Conservation (phyloP, 2,888 invertebrate species). For the Nomada goodeniana region DNA sequence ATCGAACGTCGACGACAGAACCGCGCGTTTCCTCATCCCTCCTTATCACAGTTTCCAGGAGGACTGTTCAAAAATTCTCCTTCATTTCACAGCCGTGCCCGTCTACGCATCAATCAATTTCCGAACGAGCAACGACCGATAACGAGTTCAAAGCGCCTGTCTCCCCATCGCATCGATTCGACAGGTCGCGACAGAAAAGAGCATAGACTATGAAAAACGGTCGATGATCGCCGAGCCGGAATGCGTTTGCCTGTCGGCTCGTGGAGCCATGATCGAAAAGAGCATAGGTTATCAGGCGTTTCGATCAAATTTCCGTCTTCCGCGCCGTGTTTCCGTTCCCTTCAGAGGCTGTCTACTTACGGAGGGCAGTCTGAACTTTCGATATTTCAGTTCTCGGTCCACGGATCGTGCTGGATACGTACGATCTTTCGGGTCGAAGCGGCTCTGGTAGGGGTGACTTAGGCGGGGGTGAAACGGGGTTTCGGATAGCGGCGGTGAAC, state of each 20-base stretch:
- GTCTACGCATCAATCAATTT: slow-evolving; percentile 32
- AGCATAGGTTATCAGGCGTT: slow-evolving; percentile 71
- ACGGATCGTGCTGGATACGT: slow-evolving; percentile 30
- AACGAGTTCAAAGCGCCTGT: slow-evolving; percentile 38
- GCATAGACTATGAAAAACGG: slow-evolving; percentile 61
- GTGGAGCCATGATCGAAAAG: slow-evolving; percentile 61
- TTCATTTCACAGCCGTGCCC: background rate
- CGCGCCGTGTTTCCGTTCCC: slow-evolving; percentile 28
- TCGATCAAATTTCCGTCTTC: slow-evolving; percentile 67
- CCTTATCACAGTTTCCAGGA: background rate
- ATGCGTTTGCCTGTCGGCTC: slow-evolving; percentile 56
- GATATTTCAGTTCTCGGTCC: slow-evolving; percentile 22
- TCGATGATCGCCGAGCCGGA: slow-evolving; percentile 54
- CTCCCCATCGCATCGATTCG: background rate
- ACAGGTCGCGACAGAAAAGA: slow-evolving; percentile 42
- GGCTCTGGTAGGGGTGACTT: slow-evolving; percentile 32
- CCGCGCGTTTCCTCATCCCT: slow-evolving; percentile 5
- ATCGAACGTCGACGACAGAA: background rate
- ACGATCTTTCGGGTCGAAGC: slow-evolving; percentile 35
- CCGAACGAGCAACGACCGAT: slow-evolving; percentile 29
- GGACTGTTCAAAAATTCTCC: slow-evolving; percentile 28
- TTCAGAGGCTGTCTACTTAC: slow-evolving; percentile 33
- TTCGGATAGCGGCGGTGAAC: slow-evolving; percentile 30
- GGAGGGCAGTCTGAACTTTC: slow-evolving; percentile 42
- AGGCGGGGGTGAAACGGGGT: slow-evolving; percentile 24